Conservation (phyloP, 1,140 invertebrate genomes). For the Drosophila orosa region DNA sequence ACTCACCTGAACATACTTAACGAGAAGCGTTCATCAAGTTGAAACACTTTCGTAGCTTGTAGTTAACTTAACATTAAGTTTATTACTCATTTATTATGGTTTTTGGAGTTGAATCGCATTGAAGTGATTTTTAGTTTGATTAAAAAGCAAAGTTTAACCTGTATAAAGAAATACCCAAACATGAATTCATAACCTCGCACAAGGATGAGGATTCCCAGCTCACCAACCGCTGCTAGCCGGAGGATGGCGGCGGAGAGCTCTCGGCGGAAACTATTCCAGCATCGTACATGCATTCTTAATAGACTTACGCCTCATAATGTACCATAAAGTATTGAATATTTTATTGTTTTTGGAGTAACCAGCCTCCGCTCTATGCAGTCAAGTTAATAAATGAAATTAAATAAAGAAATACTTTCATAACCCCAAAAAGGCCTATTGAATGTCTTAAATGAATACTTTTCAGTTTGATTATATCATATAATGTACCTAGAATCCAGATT, state of each 20-base stretch:
- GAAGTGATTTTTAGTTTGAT: constrained; percentile 39
- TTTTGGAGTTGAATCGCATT: constrained; percentile 34
- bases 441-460: too few species aligned
- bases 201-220: background rate
- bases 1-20: constrained; percentile 7
- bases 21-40: background rate
- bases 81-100: constrained; percentile 20
- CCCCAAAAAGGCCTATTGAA: too few species aligned
- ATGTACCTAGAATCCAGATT: too few species aligned
- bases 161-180: constrained; percentile 34
- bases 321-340: constrained; percentile 64
- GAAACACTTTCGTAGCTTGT: constrained; percentile 14
- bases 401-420: constrained; percentile 26
- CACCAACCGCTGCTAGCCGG: constrained; percentile 9
- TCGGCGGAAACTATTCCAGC: background rate
- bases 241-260: constrained; percentile 13
- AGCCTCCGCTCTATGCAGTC: constrained; percentile 11
- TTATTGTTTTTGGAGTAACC: constrained; percentile 57
- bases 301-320: constrained; percentile 40
- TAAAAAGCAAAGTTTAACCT: constrained; percentile 19
- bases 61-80: constrained; percentile 44
- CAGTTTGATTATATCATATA: too few species aligned
- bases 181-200: constrained; percentile 45
- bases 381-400: constrained; percentile 15
- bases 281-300: constrained; percentile 29